phyloP scores from a whole-genome alignment of 2,888 invertebrate species.

The Mactromeris polynyma region DNA sequence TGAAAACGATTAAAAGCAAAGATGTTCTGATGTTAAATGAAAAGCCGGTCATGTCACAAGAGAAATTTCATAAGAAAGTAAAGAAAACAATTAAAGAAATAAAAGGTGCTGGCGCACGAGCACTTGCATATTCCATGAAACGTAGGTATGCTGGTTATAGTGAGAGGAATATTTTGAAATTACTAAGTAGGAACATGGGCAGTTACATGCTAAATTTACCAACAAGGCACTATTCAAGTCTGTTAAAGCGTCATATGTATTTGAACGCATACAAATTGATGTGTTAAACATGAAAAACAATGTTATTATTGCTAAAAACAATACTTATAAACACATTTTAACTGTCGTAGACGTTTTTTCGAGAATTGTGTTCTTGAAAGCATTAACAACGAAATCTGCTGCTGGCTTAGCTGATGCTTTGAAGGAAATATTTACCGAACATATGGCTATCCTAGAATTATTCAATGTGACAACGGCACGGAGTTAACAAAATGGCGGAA shows the following conservation, averaged over 20 bases:
- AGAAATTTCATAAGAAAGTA: neutral
- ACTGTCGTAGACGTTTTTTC: neutral
- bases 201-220: neutral
- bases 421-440: neutral
- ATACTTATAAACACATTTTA: no score
- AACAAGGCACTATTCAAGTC: no score
- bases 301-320: no score
- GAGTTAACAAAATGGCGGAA: no score
- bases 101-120: neutral
- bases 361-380: neutral
- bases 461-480: conserved; percentile 42
- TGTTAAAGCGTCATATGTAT: no score
- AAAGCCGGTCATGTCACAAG: neutral
- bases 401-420: neutral
- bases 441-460: conserved; percentile 1
- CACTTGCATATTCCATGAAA: neutral
- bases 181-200: neutral
- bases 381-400: neutral
- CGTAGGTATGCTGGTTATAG: neutral
- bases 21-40: neutral
- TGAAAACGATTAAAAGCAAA: neutral
- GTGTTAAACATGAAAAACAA: no score
- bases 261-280: no score
- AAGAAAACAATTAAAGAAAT: neutral
- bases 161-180: neutral